Percentiles rank a stretch among this genome's conserved stretches.
Conservation (phyloP, 2,888 invertebrate species). For the Pheosia gnoma region DNA sequence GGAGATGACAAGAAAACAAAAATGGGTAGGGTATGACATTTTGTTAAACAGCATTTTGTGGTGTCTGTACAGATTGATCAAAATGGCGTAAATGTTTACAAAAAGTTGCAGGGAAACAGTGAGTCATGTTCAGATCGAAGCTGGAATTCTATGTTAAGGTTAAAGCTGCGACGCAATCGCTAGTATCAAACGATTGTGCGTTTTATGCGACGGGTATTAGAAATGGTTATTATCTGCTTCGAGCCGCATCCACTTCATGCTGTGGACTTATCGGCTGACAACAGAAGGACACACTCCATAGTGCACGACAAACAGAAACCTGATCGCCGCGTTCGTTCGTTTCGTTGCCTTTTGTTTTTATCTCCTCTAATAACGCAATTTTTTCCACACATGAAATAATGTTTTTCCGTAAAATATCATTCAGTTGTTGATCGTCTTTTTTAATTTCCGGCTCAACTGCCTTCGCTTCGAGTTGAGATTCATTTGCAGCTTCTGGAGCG, state of each 20-base stretch:
- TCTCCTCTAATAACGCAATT: slow-evolving; percentile 73
- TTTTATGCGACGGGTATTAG: slow-evolving; percentile 33
- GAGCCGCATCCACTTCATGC: slow-evolving; percentile 58
- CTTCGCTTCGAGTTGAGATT: slow-evolving; percentile 43
- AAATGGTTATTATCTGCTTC: slow-evolving; percentile 43
- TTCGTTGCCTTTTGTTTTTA: slow-evolving; percentile 68
- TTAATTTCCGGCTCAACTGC: slow-evolving; percentile 47
- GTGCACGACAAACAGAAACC: slow-evolving; percentile 72
- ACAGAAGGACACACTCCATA: slow-evolving; percentile 61
- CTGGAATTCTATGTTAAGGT: slow-evolving; percentile 39
- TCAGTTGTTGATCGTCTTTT: slow-evolving; percentile 64
- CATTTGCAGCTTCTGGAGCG: slow-evolving; percentile 27
- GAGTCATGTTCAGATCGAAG: slow-evolving; percentile 29
- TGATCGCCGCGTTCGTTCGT: slow-evolving; percentile 56
- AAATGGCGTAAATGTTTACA: not conserved
- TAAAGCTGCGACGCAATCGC: slow-evolving; percentile 31
- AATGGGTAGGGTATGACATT: slow-evolving; percentile 1
- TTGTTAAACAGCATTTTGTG: not conserved
- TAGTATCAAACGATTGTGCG: slow-evolving; percentile 30
- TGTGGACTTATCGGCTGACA: slow-evolving; percentile 53
- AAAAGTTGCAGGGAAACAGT: slow-evolving; percentile 22
- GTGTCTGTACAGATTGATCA: not conserved
- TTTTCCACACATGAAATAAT: slow-evolving; percentile 77
- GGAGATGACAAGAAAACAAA: not conserved
- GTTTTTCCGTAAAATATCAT: slow-evolving; percentile 69